These are phyloP conservation scores for Siniperca chuatsi DNA, from an alignment of 2,113 vertebrate species.

Conservation along the genomic window DNA sequence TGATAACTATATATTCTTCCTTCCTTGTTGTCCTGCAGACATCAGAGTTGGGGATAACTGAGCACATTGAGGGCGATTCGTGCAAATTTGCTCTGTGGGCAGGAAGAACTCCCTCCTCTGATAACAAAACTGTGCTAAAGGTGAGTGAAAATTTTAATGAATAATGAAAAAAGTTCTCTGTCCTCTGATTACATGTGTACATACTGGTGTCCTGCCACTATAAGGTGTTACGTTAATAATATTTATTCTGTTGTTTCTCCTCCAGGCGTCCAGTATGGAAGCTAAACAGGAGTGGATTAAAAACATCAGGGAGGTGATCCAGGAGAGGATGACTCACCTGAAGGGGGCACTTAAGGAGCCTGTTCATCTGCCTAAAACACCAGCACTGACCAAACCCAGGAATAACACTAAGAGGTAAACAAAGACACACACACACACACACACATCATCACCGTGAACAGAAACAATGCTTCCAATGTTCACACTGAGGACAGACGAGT, in stretches of 20 bases:
- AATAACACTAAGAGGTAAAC: conserved; percentile 93
- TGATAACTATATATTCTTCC: not conserved
- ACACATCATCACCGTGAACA: not conserved
- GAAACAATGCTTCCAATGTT: not conserved
- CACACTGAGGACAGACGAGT: not conserved
- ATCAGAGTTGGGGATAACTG: conserved; percentile 96
- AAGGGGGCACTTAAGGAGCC: conserved; percentile 98
- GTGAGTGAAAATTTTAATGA: conserved; percentile 70
- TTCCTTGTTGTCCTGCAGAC: conserved; percentile 83
- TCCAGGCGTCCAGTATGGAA: conserved; percentile 93
- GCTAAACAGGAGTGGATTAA: conserved; percentile 99
- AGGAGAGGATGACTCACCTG: conserved; percentile 97
- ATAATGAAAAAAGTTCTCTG: too few species aligned
- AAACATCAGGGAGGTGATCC: conserved; percentile 98
- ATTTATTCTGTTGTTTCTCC: not conserved
- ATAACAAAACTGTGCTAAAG: conserved; percentile 98
- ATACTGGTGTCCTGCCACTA: not conserved
- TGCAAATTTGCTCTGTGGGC: conserved; percentile 99
- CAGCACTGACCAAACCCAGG: conserved; percentile 89
- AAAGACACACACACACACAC: not conserved
- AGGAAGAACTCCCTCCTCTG: conserved; percentile 96
- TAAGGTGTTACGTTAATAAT: not conserved
- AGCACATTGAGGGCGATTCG: conserved; percentile 98
- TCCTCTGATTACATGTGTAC: not conserved
- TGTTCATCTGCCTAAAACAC: conserved; percentile 93